phyloP scores from a whole-genome alignment of 2,888 invertebrate genomes.

The Ennomos fuscantarius region DNA sequence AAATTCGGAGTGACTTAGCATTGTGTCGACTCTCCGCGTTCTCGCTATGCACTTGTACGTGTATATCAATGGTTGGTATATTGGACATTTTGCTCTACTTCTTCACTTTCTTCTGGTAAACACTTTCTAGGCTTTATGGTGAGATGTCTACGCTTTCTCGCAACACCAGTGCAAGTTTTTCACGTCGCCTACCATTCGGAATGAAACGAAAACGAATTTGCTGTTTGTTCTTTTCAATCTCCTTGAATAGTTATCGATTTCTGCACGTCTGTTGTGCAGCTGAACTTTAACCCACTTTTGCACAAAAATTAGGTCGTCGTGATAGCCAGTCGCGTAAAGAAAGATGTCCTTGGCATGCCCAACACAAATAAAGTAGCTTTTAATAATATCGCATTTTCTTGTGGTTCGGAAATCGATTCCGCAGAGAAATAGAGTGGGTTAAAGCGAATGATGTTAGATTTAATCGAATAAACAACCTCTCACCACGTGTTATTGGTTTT shows the following conservation, averaged over 20 bases:
- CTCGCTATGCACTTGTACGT: slow-evolving; percentile 61
- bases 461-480: slow-evolving; percentile 53
- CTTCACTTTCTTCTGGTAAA: slow-evolving; percentile 83
- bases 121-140: slow-evolving; percentile 84
- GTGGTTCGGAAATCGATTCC: not conserved
- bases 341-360: slow-evolving; percentile 31
- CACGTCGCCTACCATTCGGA: slow-evolving; percentile 67
- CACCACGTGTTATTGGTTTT: slow-evolving; percentile 63
- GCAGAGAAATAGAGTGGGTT: slow-evolving; percentile 19
- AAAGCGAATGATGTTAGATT: slow-evolving; percentile 44
- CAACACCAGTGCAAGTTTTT: slow-evolving; percentile 82
- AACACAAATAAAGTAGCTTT: slow-evolving; percentile 6
- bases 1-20: slow-evolving; percentile 60
- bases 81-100: slow-evolving; percentile 78
- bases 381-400: slow-evolving; percentile 10
- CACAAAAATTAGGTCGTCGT: slow-evolving; percentile 22
- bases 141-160: slow-evolving; percentile 82
- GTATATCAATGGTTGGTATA: slow-evolving; percentile 32
- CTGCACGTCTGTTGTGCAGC: slow-evolving; percentile 14
- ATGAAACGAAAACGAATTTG: slow-evolving; percentile 81
- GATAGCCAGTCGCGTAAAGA: slow-evolving; percentile 23
- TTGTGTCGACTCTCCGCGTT: slow-evolving; percentile 57
- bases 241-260: slow-evolving; percentile 29
- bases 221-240: slow-evolving; percentile 56
- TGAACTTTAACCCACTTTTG: slow-evolving; percentile 36